A percentile compares a stretch with the other conserved stretches of the same genome.
Conservation (phyloP, 2,797 vertebrate genomes). For the Mormyrus proboscirostris region DNA sequence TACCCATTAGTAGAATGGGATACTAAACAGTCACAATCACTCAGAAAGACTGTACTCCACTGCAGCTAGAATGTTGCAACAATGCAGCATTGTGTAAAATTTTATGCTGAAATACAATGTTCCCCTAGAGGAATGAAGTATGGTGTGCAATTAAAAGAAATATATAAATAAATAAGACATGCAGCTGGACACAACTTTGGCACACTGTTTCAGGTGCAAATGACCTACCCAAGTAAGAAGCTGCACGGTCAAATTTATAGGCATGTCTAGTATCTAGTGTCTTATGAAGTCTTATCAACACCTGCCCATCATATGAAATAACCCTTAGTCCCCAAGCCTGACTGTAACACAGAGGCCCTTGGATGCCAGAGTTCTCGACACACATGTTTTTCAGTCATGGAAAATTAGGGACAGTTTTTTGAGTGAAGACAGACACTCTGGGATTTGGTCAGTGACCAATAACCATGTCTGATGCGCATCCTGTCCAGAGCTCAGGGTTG, state of each 20-base stretch:
- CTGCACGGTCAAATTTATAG: background rate
- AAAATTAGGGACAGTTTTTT: background rate
- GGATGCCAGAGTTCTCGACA: background rate
- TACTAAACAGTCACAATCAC: background rate
- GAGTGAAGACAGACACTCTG: conserved; percentile 1
- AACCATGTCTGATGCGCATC: background rate
- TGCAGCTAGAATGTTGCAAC: background rate
- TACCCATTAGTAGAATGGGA: background rate
- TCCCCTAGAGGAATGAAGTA: background rate
- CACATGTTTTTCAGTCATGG: background rate
- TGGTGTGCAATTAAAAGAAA: background rate
- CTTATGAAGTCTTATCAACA: background rate
- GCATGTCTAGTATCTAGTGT: background rate
- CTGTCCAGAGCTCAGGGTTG: background rate
- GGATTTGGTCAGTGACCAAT: background rate
- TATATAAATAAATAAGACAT: background rate
- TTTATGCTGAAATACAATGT: background rate
- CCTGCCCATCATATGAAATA: background rate
- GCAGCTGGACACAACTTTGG: background rate
- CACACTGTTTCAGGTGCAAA: background rate
- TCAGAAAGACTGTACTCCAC: background rate
- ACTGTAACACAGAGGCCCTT: background rate
- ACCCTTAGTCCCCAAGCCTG: background rate
- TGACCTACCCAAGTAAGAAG: background rate
- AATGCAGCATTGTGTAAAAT: background rate